A percentile compares a stretch with the other conserved stretches of the same genome.
phyloP scores from a whole-genome alignment of 2,113 vertebrate genomes.

The Oreochromis spilurus region DNA sequence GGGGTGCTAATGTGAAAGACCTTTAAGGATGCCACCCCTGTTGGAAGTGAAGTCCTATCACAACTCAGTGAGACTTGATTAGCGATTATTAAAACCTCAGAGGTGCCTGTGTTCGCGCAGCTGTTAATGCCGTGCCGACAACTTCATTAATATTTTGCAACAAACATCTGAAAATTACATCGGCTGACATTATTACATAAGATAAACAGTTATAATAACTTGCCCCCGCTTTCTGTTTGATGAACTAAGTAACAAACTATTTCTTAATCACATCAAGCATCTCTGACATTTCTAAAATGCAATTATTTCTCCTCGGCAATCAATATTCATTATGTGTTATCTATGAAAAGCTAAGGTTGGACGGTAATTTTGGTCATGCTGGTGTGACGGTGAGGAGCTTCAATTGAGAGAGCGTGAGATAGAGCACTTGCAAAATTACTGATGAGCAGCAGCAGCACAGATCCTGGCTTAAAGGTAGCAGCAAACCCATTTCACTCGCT shows the following conservation, averaged over 20 bases:
- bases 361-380: not conserved
- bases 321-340: not conserved
- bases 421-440: not conserved
- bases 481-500: not conserved
- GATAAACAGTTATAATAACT: not conserved
- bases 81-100: not conserved
- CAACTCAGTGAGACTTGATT: not conserved
- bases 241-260: not conserved
- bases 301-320: not conserved
- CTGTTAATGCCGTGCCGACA: not conserved
- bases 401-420: not conserved
- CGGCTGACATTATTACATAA: not conserved
- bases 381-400: not conserved
- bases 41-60: not conserved
- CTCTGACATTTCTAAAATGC: not conserved
- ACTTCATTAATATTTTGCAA: not conserved
- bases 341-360: not conserved
- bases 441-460: not conserved
- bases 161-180: not conserved
- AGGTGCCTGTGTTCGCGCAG: not conserved
- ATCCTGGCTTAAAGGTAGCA: slow-evolving; percentile 10
- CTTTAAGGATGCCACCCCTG: slow-evolving; percentile 1
- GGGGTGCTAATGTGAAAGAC: not conserved
- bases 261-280: not conserved
- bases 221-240: not conserved